Conservation (phyloP, 2,888 invertebrate species). For the Drosophila diplacantha region DNA sequence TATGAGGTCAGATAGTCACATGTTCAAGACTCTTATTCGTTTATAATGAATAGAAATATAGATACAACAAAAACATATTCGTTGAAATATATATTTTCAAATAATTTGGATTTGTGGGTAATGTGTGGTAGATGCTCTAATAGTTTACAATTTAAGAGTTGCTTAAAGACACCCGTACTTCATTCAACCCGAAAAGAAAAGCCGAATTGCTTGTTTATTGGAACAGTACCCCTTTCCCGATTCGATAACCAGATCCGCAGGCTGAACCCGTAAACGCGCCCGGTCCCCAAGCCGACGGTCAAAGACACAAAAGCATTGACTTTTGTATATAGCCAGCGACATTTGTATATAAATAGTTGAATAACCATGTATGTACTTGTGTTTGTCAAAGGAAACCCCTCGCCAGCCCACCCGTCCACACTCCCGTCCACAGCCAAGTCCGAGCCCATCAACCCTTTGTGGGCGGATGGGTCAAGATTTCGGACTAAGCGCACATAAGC, state of each 20-base stretch:
- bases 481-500: constrained; percentile 70
- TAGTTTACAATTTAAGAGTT: background rate
- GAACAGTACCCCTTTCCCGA: background rate
- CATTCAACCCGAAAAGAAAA: background rate
- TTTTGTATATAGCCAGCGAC: constrained; percentile 69
- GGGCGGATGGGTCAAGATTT: constrained; percentile 62
- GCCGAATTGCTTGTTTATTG: constrained; percentile 8
- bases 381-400: constrained; percentile 57
- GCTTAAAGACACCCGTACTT: background rate
- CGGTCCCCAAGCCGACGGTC: constrained; percentile 37
- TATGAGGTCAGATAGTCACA: background rate
- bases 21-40: background rate
- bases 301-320: constrained; percentile 64
- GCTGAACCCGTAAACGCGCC: constrained; percentile 20
- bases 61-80: no score
- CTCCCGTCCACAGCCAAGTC: constrained; percentile 4
- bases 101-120: background rate
- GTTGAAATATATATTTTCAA: no score
- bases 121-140: background rate
- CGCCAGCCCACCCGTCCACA: constrained; percentile 13
- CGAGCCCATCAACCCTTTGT: constrained; percentile 34
- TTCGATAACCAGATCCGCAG: background rate
- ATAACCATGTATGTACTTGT: constrained; percentile 31
- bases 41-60: background rate
- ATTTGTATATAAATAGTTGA: constrained; percentile 69